A percentile compares a stretch with the other conserved stretches of the same genome.
These are phyloP conservation scores for Ichneumoninae sp. DNA, from an alignment of 2,888 invertebrate genomes.

Conservation along the genomic window DNA sequence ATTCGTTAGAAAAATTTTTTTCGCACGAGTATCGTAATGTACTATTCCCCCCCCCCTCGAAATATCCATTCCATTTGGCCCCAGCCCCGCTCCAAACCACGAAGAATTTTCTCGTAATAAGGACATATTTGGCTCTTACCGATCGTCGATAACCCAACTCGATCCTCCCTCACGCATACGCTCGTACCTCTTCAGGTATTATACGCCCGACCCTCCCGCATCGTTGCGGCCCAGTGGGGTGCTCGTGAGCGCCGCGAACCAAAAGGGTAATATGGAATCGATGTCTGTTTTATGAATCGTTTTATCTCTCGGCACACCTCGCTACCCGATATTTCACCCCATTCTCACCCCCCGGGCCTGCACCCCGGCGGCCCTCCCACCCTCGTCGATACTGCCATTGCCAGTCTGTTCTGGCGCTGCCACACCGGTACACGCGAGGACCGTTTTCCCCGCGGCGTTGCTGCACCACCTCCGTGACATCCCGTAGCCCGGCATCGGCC, in stretches of 20 bases:
- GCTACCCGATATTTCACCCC: slow-evolving; percentile 77
- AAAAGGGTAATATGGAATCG: slow-evolving; percentile 76
- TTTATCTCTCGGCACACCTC: slow-evolving; percentile 77
- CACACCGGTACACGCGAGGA: slow-evolving; percentile 13
- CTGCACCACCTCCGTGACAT: slow-evolving; percentile 41
- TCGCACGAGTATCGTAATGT: too few relatives aligned
- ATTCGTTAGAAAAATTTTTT: too few relatives aligned
- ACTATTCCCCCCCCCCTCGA: neutral
- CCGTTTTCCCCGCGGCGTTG: slow-evolving; percentile 37
- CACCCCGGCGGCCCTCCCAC: neutral
- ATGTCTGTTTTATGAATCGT: slow-evolving; percentile 80
- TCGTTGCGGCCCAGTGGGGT: neutral
- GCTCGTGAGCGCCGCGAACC: slow-evolving; percentile 34
- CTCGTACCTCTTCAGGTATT: neutral
- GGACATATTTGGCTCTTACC: slow-evolving; percentile 64
- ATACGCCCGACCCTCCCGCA: neutral
- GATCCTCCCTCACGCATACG: slow-evolving; percentile 67
- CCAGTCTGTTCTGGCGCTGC: slow-evolving; percentile 43
- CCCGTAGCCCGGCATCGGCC: slow-evolving; percentile 52
- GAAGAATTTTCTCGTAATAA: slow-evolving; percentile 61
- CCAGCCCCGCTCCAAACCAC: neutral
- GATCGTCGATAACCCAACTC: slow-evolving; percentile 60
- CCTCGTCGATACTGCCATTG: slow-evolving; percentile 39
- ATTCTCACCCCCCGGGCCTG: slow-evolving; percentile 64
- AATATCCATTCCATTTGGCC: neutral